Base-by-base conservation (phyloP, 1,140 invertebrate species). In the Armadillidium nasatum region DNA sequence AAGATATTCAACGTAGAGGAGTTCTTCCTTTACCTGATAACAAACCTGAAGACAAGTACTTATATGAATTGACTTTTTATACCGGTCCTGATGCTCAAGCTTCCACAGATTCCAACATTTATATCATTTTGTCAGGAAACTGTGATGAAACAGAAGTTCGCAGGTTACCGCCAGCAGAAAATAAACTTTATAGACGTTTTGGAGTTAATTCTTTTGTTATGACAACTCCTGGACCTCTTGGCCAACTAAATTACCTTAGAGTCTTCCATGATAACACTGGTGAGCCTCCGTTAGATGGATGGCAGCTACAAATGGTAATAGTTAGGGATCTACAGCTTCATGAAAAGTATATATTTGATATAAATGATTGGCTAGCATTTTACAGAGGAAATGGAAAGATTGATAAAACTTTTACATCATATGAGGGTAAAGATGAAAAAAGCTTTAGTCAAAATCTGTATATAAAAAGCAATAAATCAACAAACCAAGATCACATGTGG, bases 401-500 rank as follows among this genome's bases (percentile, higher is more conserved):
- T 21, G 74, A 76, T 44, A 43, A 44, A 44, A 76, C 69, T 44
- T 71, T 76, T 66, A 45, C 44, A 13, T 45, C 23, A 19, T 21
- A 66, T 33, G 44, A 71, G n/a, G 71, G 71, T 23, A 50, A 70
- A 19, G 7, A n/a, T 45, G 74, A 70, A 46, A 71, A 70, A 23
- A 54, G n/a, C n/a, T 76, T 76, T 67, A 66, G 44, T 54, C 67
- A 76, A 71, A 66, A 76, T 33, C 50, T 76, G 43, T 76, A 76
- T 67, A 76, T 66, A 33, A 76, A 44, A 54, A 71, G 67, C 0
- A 15, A 76, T 54, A 15, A 66, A 76, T 44, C 50, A 22, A 67
- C 69, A 7, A 76, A 76, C n/a, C 67, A 76, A 15, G 74, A 76
- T 44, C 74, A 76, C 21, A 76, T 76, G 74, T 76, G 74, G 74